Evolutionary conservation across 2,113 vertebrate genomes (phyloP).

Genomic region (Crotalus helleri): DNA sequence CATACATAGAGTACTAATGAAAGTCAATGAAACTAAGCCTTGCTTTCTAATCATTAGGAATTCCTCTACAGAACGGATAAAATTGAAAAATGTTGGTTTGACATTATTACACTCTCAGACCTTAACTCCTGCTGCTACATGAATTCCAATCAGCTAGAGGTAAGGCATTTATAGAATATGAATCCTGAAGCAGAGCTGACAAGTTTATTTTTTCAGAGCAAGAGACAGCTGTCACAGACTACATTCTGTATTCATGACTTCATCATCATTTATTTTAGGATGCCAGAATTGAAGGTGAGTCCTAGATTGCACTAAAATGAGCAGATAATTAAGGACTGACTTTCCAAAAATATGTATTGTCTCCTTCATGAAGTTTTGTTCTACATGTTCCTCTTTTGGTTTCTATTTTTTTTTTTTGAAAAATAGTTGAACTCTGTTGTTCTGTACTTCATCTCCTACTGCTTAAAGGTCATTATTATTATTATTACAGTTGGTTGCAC

Average conservation of each 20-base stretch:
- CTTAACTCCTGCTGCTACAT: slow-evolving; percentile 32
- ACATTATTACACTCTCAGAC: slow-evolving; percentile 39
- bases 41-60: background rate
- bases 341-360: background rate
- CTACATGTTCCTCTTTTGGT: background rate
- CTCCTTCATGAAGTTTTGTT: background rate
- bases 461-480: background rate
- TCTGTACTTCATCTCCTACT: background rate
- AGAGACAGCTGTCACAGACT: slow-evolving; percentile 24
- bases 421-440: background rate
- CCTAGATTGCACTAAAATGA: background rate
- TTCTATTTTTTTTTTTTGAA: background rate
- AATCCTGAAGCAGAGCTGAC: slow-evolving; percentile 35
- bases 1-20: background rate
- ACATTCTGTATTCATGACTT: slow-evolving; percentile 22
- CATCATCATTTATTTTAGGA: slow-evolving; percentile 26
- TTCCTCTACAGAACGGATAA: background rate
- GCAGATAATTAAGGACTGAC: background rate
- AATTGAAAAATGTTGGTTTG: slow-evolving; percentile 14
- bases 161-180: slow-evolving; percentile 36
- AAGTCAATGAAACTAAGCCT: background rate
- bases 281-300: background rate
- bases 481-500: background rate
- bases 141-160: slow-evolving; percentile 22
- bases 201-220: slow-evolving; percentile 49